These are phyloP conservation scores for Protomyctophum bolini DNA, from an alignment of 2,113 vertebrate species.

Conservation along the genomic window DNA sequence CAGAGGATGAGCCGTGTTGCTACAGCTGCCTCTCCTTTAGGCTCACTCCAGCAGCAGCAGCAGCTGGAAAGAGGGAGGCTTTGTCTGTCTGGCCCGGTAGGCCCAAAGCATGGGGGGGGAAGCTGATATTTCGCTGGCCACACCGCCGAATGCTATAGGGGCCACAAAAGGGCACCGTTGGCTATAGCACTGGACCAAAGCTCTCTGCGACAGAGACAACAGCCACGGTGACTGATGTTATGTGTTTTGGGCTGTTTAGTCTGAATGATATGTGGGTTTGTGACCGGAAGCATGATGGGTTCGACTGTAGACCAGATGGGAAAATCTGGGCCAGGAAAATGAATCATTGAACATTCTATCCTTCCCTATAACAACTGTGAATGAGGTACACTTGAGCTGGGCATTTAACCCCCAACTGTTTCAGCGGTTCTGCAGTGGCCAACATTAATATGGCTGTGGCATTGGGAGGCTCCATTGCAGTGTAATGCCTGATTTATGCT, in stretches of 20 bases:
- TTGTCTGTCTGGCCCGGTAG: conserved; percentile 64
- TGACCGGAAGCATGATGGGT: conserved; percentile 22
- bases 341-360: too few species aligned
- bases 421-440: neutral
- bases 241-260: neutral
- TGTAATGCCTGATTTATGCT: too few species aligned
- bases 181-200: conserved; percentile 45
- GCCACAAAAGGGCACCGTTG: conserved; percentile 36
- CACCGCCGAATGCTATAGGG: conserved; percentile 30
- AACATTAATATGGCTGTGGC: too few species aligned
- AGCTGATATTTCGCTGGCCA: conserved; percentile 64
- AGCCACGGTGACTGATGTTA: neutral
- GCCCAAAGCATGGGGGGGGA: conserved; percentile 58
- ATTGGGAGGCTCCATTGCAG: too few species aligned
- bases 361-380: too few species aligned
- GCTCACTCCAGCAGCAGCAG: conserved; percentile 67
- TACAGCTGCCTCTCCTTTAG: conserved; percentile 72
- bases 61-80: conserved; percentile 74
- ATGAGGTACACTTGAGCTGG: too few species aligned
- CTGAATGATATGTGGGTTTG: conserved; percentile 16
- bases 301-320: conserved; percentile 4
- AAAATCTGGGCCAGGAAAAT: neutral
- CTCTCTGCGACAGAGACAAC: conserved; percentile 8
- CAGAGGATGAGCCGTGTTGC: conserved; percentile 65
- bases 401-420: neutral